phyloP scores from a whole-genome alignment of 2,888 invertebrate species.

The Acleris literana region DNA sequence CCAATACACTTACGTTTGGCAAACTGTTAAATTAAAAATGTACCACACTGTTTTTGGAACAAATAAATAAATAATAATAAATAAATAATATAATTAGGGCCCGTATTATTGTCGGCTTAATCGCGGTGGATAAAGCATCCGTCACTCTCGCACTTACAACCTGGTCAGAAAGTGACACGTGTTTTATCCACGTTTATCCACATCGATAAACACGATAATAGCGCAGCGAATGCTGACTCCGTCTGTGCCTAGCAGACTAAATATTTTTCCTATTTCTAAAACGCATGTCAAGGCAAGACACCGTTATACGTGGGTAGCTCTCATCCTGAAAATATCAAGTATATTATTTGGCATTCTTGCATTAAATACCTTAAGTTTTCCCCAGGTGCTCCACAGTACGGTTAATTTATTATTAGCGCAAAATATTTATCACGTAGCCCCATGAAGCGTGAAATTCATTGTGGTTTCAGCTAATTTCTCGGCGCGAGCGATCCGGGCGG shows the following conservation, averaged over 20 bases:
- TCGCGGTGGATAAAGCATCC: too few species aligned
- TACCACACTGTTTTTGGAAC: too few species aligned
- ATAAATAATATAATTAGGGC: too few species aligned
- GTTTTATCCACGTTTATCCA: too few species aligned
- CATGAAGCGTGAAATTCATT: slow-evolving; percentile 20
- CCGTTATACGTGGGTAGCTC: background rate
- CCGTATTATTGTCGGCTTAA: too few species aligned
- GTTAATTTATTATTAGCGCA: slow-evolving; percentile 21
- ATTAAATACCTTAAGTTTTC: background rate
- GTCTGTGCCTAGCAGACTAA: background rate
- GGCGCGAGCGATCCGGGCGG: slow-evolving; percentile 42
- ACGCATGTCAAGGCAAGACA: background rate
- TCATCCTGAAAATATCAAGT: background rate
- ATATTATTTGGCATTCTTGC: background rate
- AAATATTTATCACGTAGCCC: slow-evolving; percentile 18
- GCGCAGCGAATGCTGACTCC: too few species aligned
- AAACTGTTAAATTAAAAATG: too few species aligned
- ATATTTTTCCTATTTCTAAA: background rate
- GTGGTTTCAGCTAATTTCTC: slow-evolving; percentile 46
- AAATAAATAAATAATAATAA: too few species aligned
- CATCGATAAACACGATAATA: too few species aligned
- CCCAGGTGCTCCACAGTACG: slow-evolving; percentile 3
- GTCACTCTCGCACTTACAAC: too few species aligned
- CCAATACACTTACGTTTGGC: too few species aligned
- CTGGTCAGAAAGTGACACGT: too few species aligned